phyloP scores from a whole-genome alignment of 1,140 invertebrate species.

The Saccostrea cuccullata region DNA sequence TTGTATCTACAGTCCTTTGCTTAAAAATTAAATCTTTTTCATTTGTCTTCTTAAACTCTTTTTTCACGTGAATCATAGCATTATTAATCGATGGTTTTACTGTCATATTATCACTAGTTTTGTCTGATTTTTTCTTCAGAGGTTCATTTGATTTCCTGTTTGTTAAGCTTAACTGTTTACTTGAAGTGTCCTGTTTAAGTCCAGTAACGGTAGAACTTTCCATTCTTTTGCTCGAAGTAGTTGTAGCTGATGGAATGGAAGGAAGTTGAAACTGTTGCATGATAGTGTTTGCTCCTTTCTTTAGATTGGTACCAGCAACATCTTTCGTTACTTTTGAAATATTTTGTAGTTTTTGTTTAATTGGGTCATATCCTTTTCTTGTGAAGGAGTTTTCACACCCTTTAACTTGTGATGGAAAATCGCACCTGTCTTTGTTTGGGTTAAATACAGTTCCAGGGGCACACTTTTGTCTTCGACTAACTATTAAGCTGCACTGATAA shows the following conservation, averaged over 20 bases:
- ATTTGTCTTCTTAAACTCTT: neutral
- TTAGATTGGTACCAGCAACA: neutral
- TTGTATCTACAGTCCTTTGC: neutral
- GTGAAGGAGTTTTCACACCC: neutral
- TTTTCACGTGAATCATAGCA: neutral
- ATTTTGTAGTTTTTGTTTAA: neutral
- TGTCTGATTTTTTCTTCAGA: neutral
- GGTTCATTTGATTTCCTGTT: neutral
- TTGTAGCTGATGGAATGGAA: neutral
- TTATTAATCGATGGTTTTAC: neutral
- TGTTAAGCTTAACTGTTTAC: neutral
- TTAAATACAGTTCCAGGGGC: slow-evolving; percentile 28
- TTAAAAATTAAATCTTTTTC: neutral
- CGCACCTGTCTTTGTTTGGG: slow-evolving; percentile 6
- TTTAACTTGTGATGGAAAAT: slow-evolving; percentile 9
- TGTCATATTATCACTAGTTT: neutral
- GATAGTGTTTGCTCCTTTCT: neutral
- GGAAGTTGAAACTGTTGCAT: neutral
- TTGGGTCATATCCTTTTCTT: neutral
- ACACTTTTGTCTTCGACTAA: slow-evolving; percentile 28
- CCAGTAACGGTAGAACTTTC: neutral
- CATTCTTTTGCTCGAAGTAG: neutral
- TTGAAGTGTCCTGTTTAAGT: neutral
- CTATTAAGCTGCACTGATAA: slow-evolving; percentile 1
- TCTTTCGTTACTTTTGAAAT: neutral